Evolutionary conservation across 2,113 vertebrate genomes (phyloP).

Genomic region (Sinocyclocheilus anshuiensis): DNA sequence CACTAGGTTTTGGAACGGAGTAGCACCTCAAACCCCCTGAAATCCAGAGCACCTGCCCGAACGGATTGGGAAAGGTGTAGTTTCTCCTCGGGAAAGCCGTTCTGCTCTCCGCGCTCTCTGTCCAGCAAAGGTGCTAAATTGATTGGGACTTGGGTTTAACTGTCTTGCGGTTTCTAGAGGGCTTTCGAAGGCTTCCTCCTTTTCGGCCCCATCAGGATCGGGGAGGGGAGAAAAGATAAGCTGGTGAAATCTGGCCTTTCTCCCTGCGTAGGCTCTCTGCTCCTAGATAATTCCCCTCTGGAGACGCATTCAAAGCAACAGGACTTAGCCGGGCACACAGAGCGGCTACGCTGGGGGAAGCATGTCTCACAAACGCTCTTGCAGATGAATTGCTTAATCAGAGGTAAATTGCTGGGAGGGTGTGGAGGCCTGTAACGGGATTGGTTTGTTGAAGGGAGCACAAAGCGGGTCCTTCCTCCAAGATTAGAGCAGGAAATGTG

Average conservation of each 20-base stretch:
- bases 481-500: conserved; percentile 59
- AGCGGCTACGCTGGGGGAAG: conserved; percentile 28
- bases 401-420: conserved; percentile 60
- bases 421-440: conserved; percentile 44
- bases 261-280: conserved; percentile 38
- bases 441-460: conserved; percentile 48
- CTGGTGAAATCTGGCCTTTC: conserved; percentile 55
- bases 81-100: conserved; percentile 34
- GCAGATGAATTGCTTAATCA: conserved; percentile 64
- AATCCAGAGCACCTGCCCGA: conserved; percentile 7
- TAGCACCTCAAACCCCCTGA: background rate
- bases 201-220: conserved; percentile 52
- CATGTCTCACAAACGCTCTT: conserved; percentile 46
- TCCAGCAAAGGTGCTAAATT: conserved; percentile 48
- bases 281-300: conserved; percentile 53
- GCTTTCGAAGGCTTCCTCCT: conserved; percentile 51
- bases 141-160: conserved; percentile 56
- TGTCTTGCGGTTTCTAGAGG: conserved; percentile 51
- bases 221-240: conserved; percentile 61
- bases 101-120: conserved; percentile 38
- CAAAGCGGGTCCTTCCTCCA: conserved; percentile 47
- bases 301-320: conserved; percentile 59
- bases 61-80: conserved; percentile 7
- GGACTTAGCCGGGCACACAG: conserved; percentile 48
- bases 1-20: background rate